phyloP scores from a whole-genome alignment of 2,113 vertebrate species.

The Tonatia bakeri region DNA sequence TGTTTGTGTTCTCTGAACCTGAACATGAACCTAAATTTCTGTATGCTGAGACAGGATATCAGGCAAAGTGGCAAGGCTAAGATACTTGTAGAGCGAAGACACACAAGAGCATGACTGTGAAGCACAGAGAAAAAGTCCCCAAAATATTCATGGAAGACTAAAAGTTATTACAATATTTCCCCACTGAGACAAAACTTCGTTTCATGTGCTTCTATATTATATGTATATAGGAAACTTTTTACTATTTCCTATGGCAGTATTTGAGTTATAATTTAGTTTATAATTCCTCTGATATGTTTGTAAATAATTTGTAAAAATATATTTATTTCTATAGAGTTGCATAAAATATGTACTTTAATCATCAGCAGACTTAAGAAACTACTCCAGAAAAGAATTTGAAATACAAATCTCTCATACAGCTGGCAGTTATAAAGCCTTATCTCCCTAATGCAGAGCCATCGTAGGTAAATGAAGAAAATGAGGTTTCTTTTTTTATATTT shows the following conservation, averaged over 20 bases:
- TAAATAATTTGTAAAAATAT: slow-evolving; percentile 56
- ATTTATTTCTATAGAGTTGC: not conserved
- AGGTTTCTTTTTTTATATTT: slow-evolving; percentile 29
- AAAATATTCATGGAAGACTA: not conserved
- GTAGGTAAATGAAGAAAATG: slow-evolving; percentile 61
- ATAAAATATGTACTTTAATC: slow-evolving; percentile 65
- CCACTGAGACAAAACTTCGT: not conserved
- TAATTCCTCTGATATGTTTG: slow-evolving; percentile 26
- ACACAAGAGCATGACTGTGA: not conserved
- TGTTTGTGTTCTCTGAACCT: not conserved
- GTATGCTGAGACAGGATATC: not conserved
- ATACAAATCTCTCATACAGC: slow-evolving; percentile 29
- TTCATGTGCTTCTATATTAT: not conserved
- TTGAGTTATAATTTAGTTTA: slow-evolving; percentile 37
- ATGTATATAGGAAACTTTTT: not conserved
- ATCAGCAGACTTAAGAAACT: slow-evolving; percentile 50
- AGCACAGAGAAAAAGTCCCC: not conserved
- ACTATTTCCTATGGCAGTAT: slow-evolving; percentile 18
- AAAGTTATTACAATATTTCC: not conserved
- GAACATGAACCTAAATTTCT: not conserved
- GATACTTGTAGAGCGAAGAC: not conserved
- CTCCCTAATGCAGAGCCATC: slow-evolving; percentile 41
- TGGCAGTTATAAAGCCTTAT: slow-evolving; percentile 35
- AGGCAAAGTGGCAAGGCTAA: not conserved
- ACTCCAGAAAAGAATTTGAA: slow-evolving; percentile 50